These are phyloP conservation scores for Hemibagrus wyckioides DNA, from an alignment of 2,113 vertebrate species.

Conservation along the genomic window DNA sequence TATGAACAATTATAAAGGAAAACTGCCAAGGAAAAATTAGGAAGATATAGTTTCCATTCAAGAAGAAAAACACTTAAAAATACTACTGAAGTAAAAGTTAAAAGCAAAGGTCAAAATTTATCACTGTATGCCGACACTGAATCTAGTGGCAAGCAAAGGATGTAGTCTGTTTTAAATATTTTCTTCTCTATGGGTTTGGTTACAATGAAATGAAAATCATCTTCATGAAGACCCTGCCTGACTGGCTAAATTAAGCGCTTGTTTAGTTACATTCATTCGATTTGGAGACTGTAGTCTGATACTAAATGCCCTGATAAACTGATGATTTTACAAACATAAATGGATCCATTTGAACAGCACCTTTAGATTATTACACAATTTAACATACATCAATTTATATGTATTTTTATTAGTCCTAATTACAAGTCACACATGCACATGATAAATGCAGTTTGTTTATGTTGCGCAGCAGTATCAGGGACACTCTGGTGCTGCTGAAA, in stretches of 20 bases:
- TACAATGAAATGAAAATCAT: not conserved
- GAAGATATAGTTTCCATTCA: not conserved
- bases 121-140: not conserved
- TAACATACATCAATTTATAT: not conserved
- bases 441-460: not conserved
- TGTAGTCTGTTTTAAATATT: not conserved
- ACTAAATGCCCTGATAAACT: no score
- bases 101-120: not conserved
- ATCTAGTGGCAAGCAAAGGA: not conserved
- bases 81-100: not conserved
- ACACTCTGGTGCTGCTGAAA: conserved; percentile 17
- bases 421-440: not conserved
- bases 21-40: not conserved
- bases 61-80: not conserved
- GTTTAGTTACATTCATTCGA: not conserved
- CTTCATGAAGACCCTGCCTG: not conserved
- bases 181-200: not conserved
- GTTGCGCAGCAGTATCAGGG: not conserved
- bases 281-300: no score
- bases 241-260: not conserved
- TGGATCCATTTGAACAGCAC: not conserved
- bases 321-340: not conserved
- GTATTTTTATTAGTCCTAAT: not conserved
- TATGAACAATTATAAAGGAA: not conserved
- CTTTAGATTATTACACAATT: not conserved